Conservation (phyloP, 1,140 invertebrate genomes). For the Rhagoletis pomonella region DNA sequence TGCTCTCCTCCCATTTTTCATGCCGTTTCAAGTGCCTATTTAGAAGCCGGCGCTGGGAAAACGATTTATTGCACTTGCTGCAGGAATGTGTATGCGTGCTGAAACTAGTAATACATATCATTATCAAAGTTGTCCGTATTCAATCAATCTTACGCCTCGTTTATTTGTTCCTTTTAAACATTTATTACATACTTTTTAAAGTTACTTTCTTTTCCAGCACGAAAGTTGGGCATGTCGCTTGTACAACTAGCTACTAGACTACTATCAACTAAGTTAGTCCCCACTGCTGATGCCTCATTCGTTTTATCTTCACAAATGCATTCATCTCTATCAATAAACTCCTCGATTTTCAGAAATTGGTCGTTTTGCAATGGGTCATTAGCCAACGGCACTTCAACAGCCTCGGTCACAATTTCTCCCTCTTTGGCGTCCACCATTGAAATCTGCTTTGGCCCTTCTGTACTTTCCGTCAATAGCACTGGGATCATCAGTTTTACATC, state of each 20-base stretch:
- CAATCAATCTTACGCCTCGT: not conserved
- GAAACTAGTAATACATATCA: not conserved
- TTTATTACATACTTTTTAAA: too few species aligned
- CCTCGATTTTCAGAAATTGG: not conserved
- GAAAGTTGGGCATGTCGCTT: slow-evolving; percentile 17
- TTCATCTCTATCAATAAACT: not conserved
- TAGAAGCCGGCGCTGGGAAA: not conserved
- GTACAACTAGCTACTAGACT: too few species aligned
- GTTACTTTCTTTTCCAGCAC: not conserved
- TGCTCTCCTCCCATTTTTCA: not conserved
- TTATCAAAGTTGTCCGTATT: not conserved
- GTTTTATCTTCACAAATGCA: not conserved
- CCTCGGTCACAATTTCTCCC: not conserved
- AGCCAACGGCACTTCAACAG: not conserved
- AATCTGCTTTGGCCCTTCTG: not conserved
- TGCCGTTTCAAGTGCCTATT: not conserved
- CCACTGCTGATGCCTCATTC: not conserved
- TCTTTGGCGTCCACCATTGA: not conserved
- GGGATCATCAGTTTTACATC: not conserved
- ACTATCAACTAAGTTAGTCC: too few species aligned
- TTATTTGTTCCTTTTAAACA: not conserved
- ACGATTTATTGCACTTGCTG: not conserved
- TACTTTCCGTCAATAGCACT: not conserved
- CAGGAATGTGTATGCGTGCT: not conserved
- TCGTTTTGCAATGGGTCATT: not conserved